Percentiles rank a stretch among this genome's conserved stretches.
Evolutionary conservation across 2,113 vertebrate genomes (phyloP).

Genomic region (Anarrhichthys ocellatus): DNA sequence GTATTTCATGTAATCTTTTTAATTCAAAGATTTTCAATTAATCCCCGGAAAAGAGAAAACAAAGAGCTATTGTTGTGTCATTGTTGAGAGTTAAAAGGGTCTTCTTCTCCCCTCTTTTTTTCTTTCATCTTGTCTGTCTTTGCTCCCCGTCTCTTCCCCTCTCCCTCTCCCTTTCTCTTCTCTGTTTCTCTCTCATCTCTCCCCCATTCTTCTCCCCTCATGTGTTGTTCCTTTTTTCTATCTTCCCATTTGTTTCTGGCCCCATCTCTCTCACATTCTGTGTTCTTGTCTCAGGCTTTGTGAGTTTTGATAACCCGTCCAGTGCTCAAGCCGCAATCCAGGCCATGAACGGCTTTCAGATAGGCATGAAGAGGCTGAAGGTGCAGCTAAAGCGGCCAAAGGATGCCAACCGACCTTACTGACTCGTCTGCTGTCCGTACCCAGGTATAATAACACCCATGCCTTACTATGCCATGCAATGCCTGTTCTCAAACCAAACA

Average conservation of each 20-base stretch:
- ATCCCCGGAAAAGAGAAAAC: constrained; percentile 76
- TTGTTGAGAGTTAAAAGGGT: constrained; percentile 72
- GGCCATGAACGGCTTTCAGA: constrained; percentile 99
- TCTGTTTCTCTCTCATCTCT: constrained; percentile 41
- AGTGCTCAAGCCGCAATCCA: constrained; percentile 99
- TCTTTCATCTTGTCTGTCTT: constrained; percentile 50
- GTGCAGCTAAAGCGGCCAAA: constrained; percentile 98
- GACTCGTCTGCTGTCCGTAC: constrained; percentile 84
- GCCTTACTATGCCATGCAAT: background rate
- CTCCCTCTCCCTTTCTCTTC: constrained; percentile 42
- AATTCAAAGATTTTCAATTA: constrained; percentile 79
- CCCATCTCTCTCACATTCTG: constrained; percentile 41
- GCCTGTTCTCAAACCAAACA: constrained; percentile 4
- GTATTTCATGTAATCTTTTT: constrained; percentile 74
- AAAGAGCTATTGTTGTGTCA: constrained; percentile 77
- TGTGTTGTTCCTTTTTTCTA: constrained; percentile 33
- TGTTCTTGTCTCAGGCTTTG: constrained; percentile 88
- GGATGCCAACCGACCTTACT: constrained; percentile 98
- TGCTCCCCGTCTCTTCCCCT: constrained; percentile 37
- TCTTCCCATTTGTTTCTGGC: constrained; percentile 27
- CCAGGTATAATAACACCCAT: constrained; percentile 82
- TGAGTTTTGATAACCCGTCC: constrained; percentile 99
- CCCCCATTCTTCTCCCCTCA: constrained; percentile 34
- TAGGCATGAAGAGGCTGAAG: constrained; percentile 99
- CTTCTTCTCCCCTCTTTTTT: constrained; percentile 45